These are phyloP conservation scores for Schizopygopsis pylzovi DNA, from an alignment of 2,797 vertebrate genomes.

Conservation along the genomic window DNA sequence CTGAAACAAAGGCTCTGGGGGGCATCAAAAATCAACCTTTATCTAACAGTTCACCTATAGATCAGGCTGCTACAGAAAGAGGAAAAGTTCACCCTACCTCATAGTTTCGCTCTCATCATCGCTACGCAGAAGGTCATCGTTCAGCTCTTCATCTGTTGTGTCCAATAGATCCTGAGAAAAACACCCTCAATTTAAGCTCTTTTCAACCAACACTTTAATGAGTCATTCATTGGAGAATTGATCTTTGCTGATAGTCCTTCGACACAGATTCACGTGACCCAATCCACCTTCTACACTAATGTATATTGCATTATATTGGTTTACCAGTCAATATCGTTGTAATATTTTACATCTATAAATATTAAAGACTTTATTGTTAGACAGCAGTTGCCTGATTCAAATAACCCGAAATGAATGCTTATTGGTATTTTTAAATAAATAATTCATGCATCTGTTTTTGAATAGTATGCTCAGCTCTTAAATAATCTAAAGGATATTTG, in stretches of 20 bases:
- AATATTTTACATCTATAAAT: constrained; percentile 26
- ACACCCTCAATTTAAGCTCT: neutral
- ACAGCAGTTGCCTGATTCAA: neutral
- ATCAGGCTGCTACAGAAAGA: constrained; percentile 42
- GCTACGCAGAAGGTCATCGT: constrained; percentile 86
- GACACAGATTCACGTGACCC: neutral
- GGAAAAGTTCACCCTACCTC: constrained; percentile 70
- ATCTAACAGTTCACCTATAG: constrained; percentile 45
- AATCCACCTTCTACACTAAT: neutral
- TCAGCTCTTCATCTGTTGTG: constrained; percentile 85
- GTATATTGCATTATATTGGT: neutral
- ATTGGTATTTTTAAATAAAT: constrained; percentile 15
- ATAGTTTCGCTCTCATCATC: constrained; percentile 80
- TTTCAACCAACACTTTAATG: neutral
- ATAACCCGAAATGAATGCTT: neutral
- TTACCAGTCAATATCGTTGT: neutral
- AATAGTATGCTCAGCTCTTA: neutral
- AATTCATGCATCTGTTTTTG: neutral
- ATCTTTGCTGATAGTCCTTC: neutral
- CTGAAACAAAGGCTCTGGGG: constrained; percentile 34
- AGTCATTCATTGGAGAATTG: constrained; percentile 17
- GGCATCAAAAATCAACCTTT: constrained; percentile 61
- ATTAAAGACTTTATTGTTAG: neutral
- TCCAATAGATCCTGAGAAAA: constrained; percentile 78
- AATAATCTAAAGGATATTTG: neutral